Conservation (phyloP, 2,888 invertebrate genomes). For the Andrena minutula region DNA sequence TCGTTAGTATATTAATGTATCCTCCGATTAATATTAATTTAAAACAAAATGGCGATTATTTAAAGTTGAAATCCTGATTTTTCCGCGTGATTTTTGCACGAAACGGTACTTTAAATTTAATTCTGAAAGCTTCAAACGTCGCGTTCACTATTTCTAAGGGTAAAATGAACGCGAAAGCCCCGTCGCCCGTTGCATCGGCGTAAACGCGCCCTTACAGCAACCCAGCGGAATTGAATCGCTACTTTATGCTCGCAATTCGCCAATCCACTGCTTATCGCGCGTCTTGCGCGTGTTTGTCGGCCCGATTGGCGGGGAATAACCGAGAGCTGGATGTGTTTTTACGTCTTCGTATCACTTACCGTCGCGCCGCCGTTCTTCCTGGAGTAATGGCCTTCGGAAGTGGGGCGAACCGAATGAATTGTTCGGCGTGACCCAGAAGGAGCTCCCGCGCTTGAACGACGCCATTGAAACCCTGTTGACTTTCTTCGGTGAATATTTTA, state of each 20-base stretch:
- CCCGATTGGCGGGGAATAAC: conserved; percentile 13
- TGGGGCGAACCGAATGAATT: conserved; percentile 29
- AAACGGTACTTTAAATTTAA: neutral
- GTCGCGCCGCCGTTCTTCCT: neutral
- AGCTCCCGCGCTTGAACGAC: neutral
- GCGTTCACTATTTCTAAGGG: neutral
- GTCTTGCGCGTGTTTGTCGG: conserved; percentile 9
- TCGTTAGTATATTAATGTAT: too few relatives aligned
- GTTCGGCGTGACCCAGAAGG: conserved; percentile 17
- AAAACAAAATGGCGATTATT: too few relatives aligned
- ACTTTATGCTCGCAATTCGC: conserved; percentile 48
- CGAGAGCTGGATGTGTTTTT: conserved; percentile 30
- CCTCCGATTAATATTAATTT: too few relatives aligned
- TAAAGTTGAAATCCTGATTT: too few relatives aligned
- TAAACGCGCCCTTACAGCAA: conserved; percentile 29
- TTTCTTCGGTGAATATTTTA: conserved; percentile 21
- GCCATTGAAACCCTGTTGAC: neutral
- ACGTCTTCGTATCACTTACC: conserved; percentile 31
- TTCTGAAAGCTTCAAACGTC: neutral
- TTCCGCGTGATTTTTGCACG: too few relatives aligned
- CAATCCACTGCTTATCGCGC: conserved; percentile 7
- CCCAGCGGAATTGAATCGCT: conserved; percentile 54
- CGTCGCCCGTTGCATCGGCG: neutral
- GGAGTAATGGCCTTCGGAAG: conserved; percentile 26
- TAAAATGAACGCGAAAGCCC: neutral